These are phyloP conservation scores for Halictus ligatus DNA, from an alignment of 2,888 invertebrate genomes.

Conservation along the genomic window DNA sequence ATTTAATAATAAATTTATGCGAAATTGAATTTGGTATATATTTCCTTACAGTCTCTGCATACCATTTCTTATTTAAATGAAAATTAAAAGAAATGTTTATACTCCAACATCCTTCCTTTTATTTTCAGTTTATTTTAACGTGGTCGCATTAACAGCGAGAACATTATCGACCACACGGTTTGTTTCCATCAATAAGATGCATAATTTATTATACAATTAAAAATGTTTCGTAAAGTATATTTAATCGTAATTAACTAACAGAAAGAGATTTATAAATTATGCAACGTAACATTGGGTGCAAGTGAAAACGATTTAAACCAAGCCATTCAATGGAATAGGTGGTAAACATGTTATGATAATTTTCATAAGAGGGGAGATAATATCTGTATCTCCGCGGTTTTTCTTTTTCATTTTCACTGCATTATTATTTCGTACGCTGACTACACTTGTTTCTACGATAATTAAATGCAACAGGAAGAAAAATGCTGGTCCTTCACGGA, in stretches of 20 bases:
- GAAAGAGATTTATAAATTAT: background rate
- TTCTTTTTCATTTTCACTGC: background rate
- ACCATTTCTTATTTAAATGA: background rate
- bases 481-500: conserved; percentile 30
- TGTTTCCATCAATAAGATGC: background rate
- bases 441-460: conserved; percentile 6
- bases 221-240: background rate
- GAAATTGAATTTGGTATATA: too few relatives aligned
- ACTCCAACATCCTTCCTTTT: background rate
- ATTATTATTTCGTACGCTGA: conserved; percentile 1
- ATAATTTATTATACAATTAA: background rate
- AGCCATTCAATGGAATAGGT: background rate
- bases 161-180: background rate
- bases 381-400: background rate
- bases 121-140: too few relatives aligned
- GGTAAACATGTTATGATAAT: conserved; percentile 7
- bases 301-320: background rate
- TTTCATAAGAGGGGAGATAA: conserved; percentile 1
- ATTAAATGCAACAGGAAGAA: conserved; percentile 28
- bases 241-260: background rate
- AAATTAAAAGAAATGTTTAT: background rate
- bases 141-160: too few relatives aligned
- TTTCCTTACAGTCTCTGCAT: background rate
- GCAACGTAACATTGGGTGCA: background rate
- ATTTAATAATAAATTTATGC: too few relatives aligned